Evolutionary conservation across 2,888 invertebrate genomes (phyloP).

Genomic region (Mactromeris polynyma): DNA sequence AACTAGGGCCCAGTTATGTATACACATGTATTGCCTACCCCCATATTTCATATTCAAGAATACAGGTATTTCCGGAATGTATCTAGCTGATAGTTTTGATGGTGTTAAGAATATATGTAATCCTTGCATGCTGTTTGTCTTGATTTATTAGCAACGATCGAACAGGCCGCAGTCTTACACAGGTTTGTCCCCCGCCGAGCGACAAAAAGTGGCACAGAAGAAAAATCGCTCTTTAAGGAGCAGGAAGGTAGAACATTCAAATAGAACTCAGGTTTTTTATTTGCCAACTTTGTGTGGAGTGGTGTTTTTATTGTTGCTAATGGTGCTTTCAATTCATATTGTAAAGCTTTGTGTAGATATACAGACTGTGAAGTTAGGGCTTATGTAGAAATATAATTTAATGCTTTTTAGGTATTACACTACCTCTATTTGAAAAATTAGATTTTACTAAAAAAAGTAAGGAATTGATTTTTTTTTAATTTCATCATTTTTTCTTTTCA

Average conservation of each 20-base stretch:
- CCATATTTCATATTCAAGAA: neutral
- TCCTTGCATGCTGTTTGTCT: conserved; percentile 54
- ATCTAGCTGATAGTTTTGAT: neutral
- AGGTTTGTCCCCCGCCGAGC: conserved; percentile 65
- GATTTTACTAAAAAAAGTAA: no score
- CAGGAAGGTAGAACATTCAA: conserved; percentile 63
- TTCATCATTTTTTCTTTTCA: no score
- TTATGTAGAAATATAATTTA: neutral
- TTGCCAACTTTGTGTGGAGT: conserved; percentile 44
- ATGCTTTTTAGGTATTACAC: neutral
- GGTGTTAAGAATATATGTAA: neutral
- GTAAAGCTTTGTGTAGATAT: conserved; percentile 25
- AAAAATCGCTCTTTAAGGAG: conserved; percentile 40
- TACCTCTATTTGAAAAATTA: no score
- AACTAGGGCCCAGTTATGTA: no score
- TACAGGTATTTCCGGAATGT: neutral
- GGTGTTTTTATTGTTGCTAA: conserved; percentile 56
- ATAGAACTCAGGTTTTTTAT: conserved; percentile 27
- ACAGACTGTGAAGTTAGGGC: neutral
- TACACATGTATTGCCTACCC: neutral
- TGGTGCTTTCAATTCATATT: conserved; percentile 43
- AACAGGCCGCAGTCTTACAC: conserved; percentile 66
- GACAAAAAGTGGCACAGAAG: conserved; percentile 57
- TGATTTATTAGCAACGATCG: conserved; percentile 64
- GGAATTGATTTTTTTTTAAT: no score